Base-by-base conservation (phyloP, 23 tunicate genomes). In the Oikopleura albicans region DNA sequence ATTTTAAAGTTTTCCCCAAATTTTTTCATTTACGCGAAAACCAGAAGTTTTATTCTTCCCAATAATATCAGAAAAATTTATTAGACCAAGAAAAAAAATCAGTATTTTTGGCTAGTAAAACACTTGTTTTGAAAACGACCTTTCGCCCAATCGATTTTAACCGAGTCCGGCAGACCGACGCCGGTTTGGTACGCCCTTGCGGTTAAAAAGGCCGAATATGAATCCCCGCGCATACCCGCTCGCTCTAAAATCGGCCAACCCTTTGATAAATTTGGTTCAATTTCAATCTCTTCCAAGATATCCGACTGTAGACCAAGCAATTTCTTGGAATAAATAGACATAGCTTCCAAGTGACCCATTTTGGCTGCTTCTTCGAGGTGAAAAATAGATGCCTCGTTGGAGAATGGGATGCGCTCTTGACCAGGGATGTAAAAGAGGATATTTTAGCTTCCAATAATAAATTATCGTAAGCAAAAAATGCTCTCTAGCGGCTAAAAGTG, bases 221-320 rank as follows among this genome's bases (percentile, higher is more conserved):
- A 38, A 85, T 93, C 98, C 4, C 98, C 98, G 2, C 91, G 94
- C 31, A 86, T 91, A 1, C 94, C 89, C 0, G 94, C 98, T 40
- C 83, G 39, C 39, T 88, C 89, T 88, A 93, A 27, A 83, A 86
- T 71, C 1, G 85, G 86, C 66, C 89, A 93, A 0, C 98, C 98
- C 27, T 85, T 86, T 39, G 56, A 39, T 40, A 16, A 38, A 66
- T 41, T 40, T 36, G 90, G 94, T 87, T 90, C 95, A 34, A 93
- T 29, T 40, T 39, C 66, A 1, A 93, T 40, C 40, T 85, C 66
- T 0, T 89, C 12, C 8, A 93, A 85, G n/a, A 93, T 85, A 84
- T 93, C 98, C 76, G 88, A 89, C 27, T 92, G 98, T 87, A 93
- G 87, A 59, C 94, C 94, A 71, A 90, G 66, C 83, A 87, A 88